phyloP scores from a whole-genome alignment of 2,888 invertebrate species.

The Parnassius smintheus region DNA sequence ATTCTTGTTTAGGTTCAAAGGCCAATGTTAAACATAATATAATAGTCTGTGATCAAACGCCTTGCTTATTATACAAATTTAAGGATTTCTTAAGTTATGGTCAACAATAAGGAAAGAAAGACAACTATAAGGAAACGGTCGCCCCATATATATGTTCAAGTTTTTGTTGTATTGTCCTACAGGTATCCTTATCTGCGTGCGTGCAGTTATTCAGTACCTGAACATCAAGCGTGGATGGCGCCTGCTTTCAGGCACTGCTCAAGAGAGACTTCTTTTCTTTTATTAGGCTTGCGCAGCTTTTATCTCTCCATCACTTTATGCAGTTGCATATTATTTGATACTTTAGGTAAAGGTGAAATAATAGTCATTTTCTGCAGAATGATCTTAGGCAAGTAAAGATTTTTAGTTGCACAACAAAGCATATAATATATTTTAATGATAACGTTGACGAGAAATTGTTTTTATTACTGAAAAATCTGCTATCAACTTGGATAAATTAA shows the following conservation, averaged over 20 bases:
- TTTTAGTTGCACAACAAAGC: too few relatives aligned
- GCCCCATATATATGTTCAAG: neutral
- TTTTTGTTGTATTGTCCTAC: slow-evolving; percentile 44
- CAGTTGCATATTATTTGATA: slow-evolving; percentile 40
- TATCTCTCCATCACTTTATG: slow-evolving; percentile 43
- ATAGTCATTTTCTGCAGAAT: neutral
- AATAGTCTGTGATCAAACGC: too few relatives aligned
- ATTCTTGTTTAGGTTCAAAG: too few relatives aligned
- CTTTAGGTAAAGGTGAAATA: slow-evolving; percentile 7
- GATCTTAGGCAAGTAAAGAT: neutral
- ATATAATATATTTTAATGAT: too few relatives aligned
- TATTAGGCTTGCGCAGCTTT: slow-evolving; percentile 75
- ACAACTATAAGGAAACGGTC: too few relatives aligned
- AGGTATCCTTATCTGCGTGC: slow-evolving; percentile 92
- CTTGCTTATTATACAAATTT: too few relatives aligned
- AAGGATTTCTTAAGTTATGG: too few relatives aligned
- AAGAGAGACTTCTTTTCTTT: slow-evolving; percentile 93
- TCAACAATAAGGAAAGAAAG: too few relatives aligned
- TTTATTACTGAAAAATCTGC: too few relatives aligned
- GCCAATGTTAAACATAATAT: too few relatives aligned
- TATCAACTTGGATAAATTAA: too few relatives aligned
- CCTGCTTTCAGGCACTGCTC: slow-evolving; percentile 90
- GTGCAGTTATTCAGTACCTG: slow-evolving; percentile 92
- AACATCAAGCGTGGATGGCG: slow-evolving; percentile 95
- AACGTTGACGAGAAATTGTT: too few relatives aligned